Evolutionary conservation across 2,888 invertebrate genomes (phyloP).

Genomic region (Leptinotarsa tumamoca): DNA sequence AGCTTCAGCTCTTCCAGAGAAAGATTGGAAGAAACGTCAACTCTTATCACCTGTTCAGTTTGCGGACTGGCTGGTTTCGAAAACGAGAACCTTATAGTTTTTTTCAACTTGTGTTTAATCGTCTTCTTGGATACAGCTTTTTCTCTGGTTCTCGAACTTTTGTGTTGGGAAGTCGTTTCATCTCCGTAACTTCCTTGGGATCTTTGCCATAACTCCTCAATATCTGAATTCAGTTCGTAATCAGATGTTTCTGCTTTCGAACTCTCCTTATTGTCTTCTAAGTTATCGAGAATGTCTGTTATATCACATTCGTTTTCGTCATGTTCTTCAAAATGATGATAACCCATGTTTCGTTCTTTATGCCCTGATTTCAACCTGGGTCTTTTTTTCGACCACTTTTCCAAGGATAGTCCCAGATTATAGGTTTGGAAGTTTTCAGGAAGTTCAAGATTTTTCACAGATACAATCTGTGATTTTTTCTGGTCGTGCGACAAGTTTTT

Average conservation of each 20-base stretch:
- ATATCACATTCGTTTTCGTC: slow-evolving; percentile 44
- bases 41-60: slow-evolving; percentile 64
- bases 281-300: slow-evolving; percentile 43
- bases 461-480: slow-evolving; percentile 37
- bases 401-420: slow-evolving; percentile 59
- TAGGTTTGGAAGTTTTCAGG: slow-evolving; percentile 55
- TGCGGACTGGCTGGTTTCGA: slow-evolving; percentile 63
- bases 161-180: neutral
- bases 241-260: slow-evolving; percentile 14
- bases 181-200: slow-evolving; percentile 38
- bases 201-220: slow-evolving; percentile 54
- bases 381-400: slow-evolving; percentile 61
- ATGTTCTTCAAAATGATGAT: slow-evolving; percentile 35
- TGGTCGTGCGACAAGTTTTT: slow-evolving; percentile 28
- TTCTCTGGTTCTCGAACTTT: slow-evolving; percentile 26
- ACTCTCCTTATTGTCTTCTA: slow-evolving; percentile 32
- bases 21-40: slow-evolving; percentile 63
- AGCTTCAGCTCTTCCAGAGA: slow-evolving; percentile 52
- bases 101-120: slow-evolving; percentile 51
- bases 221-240: slow-evolving; percentile 58
- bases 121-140: slow-evolving; percentile 38
- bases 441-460: slow-evolving; percentile 57
- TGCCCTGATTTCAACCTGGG: slow-evolving; percentile 58
- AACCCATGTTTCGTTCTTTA: slow-evolving; percentile 26
- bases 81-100: slow-evolving; percentile 59